Conservation (phyloP, 2,888 invertebrate genomes). For the Aspidapion aeneum region DNA sequence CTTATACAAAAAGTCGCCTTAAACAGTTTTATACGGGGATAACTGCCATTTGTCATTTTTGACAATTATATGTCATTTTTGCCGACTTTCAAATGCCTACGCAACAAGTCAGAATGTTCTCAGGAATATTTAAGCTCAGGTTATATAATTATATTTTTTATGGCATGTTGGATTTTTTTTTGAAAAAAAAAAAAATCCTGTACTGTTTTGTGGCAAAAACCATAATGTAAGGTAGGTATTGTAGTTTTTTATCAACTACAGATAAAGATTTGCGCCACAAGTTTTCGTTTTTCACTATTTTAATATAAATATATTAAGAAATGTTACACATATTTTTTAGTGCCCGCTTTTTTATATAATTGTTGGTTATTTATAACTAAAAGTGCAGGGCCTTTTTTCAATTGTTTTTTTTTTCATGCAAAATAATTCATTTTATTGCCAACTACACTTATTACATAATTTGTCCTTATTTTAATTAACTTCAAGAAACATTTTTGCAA, state of each 20-base stretch:
- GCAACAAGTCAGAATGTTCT: slow-evolving; percentile 36
- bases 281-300: not conserved
- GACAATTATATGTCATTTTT: slow-evolving; percentile 11
- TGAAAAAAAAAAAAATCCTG: not conserved
- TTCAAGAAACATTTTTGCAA: too few species aligned
- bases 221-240: not conserved
- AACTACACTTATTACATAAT: too few species aligned
- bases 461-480: too few species aligned
- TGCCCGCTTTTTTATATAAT: not conserved
- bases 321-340: not conserved
- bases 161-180: slow-evolving; percentile 3
- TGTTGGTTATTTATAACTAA: not conserved
- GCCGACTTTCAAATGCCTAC: slow-evolving; percentile 22
- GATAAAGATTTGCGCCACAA: too few species aligned
- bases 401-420: not conserved
- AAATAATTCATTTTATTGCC: too few species aligned
- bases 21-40: too few species aligned
- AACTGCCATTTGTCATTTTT: slow-evolving; percentile 15
- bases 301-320: not conserved
- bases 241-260: not conserved
- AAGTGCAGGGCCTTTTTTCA: not conserved
- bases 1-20: too few species aligned
- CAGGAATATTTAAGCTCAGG: slow-evolving; percentile 50
- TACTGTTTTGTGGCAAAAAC: not conserved
- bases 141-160: slow-evolving; percentile 22